A percentile compares a stretch with the other conserved stretches of the same genome.
Evolutionary conservation across 2,113 vertebrate species (phyloP).

Genomic region (Menura novaehollandiae): DNA sequence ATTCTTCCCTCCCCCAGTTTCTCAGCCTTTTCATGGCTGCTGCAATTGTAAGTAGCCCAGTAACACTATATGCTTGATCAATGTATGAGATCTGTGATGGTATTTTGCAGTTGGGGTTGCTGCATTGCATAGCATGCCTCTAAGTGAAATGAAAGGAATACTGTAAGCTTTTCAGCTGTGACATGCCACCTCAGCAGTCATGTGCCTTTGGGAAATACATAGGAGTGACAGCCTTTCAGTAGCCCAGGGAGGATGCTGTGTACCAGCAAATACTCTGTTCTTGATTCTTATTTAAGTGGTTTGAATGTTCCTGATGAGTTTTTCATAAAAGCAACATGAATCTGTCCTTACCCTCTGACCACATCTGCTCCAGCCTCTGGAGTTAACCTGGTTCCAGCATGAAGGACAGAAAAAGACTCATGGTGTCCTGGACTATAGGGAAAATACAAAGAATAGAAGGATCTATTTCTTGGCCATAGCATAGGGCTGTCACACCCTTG

Average conservation of each 20-base stretch:
- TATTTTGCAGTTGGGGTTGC: conserved; percentile 31
- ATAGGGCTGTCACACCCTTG: no score
- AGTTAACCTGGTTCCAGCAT: not conserved
- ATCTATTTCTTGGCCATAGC: not conserved
- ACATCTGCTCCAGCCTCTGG: not conserved
- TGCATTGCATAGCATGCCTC: not conserved
- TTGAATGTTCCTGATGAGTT: not conserved
- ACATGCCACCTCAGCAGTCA: not conserved
- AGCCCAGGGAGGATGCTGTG: not conserved
- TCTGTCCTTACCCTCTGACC: not conserved
- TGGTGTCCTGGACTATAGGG: not conserved
- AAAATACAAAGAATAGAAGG: not conserved
- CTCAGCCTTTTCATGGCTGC: conserved; percentile 12
- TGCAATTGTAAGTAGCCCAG: not conserved
- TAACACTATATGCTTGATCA: conserved; percentile 17
- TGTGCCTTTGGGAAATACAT: not conserved
- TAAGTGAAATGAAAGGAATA: conserved; percentile 9
- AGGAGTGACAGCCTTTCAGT: not conserved
- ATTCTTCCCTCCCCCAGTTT: not conserved
- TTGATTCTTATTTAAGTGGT: not conserved
- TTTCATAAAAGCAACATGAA: accelerated
- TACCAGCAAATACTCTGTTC: not conserved
- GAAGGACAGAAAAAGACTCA: not conserved
- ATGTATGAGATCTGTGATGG: not conserved
- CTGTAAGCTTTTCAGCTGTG: conserved; percentile 21